A percentile compares a stretch with the other conserved stretches of the same genome.
These are phyloP conservation scores for Tapera naevia DNA, from an alignment of 2,797 vertebrate species.

Conservation along the genomic window DNA sequence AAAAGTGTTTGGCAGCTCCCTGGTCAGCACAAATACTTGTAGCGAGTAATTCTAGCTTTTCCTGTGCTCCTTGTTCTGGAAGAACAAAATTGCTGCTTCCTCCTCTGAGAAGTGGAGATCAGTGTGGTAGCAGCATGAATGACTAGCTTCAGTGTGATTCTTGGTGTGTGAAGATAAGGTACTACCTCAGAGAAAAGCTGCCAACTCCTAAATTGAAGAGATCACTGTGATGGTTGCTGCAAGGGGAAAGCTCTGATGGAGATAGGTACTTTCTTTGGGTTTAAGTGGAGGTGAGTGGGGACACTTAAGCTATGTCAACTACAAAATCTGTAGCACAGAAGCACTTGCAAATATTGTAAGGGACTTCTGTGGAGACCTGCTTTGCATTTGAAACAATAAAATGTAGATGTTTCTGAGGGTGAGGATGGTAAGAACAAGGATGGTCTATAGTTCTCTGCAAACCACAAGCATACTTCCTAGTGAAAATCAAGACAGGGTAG, in stretches of 20 bases:
- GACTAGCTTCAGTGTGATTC: not conserved
- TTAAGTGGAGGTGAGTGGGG: not conserved
- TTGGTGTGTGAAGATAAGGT: conserved; percentile 20
- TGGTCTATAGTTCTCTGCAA: not conserved
- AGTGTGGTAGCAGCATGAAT: not conserved
- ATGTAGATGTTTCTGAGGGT: not conserved
- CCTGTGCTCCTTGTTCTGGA: conserved; percentile 40
- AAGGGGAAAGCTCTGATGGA: not conserved
- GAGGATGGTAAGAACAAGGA: not conserved
- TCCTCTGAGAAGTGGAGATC: conserved; percentile 4
- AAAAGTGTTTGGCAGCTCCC: conserved; percentile 47
- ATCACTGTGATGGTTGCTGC: not conserved
- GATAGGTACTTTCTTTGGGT: not conserved
- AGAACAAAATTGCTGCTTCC: conserved; percentile 10
- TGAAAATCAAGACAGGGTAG: not conserved
- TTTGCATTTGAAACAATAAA: not conserved
- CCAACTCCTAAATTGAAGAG: not conserved
- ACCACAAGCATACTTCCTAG: not conserved
- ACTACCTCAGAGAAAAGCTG: conserved; percentile 26
- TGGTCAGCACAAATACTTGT: conserved; percentile 19
- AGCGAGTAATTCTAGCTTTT: conserved; percentile 18
- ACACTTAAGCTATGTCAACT: not conserved
- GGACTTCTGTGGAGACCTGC: not conserved
- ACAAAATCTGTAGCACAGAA: not conserved
- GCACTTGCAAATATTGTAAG: not conserved